Percentiles rank a stretch among this genome's conserved stretches.
Conservation (phyloP, 2,797 vertebrate species). For the Siniperca obscura region DNA sequence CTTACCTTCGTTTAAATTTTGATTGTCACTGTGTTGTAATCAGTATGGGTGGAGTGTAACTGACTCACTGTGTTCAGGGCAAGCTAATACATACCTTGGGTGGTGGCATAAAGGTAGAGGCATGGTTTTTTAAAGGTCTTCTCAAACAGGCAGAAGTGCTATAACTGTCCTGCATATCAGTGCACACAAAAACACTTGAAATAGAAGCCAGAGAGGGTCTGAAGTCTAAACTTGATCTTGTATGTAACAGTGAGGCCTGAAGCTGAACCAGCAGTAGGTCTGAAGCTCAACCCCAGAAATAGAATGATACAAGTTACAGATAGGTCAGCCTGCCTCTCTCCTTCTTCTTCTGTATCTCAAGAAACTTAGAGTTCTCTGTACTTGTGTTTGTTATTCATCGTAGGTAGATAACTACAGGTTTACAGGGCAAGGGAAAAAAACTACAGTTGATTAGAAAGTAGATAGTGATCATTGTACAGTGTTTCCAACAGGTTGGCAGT, state of each 20-base stretch:
- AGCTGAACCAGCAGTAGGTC: slow-evolving; percentile 62
- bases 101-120: not conserved
- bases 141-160: slow-evolving; percentile 20
- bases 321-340: slow-evolving; percentile 31
- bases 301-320: slow-evolving; percentile 52
- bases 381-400: not conserved
- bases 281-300: slow-evolving; percentile 61
- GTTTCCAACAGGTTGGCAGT: not conserved
- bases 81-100: not conserved
- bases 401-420: not conserved
- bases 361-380: slow-evolving; percentile 13
- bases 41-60: not conserved
- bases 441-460: not conserved
- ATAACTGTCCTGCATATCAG: slow-evolving; percentile 20
- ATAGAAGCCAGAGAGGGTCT: slow-evolving; percentile 38
- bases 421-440: slow-evolving; percentile 3
- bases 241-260: slow-evolving; percentile 44
- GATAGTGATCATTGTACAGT: not conserved
- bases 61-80: not conserved
- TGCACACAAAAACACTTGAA: slow-evolving; percentile 33
- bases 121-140: not conserved
- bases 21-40: not conserved
- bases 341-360: slow-evolving; percentile 28
- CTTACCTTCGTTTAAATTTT: not conserved
- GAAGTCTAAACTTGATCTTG: slow-evolving; percentile 48